Evolutionary conservation across 1,140 invertebrate species (phyloP).

Genomic region (Argopecten irradians): DNA sequence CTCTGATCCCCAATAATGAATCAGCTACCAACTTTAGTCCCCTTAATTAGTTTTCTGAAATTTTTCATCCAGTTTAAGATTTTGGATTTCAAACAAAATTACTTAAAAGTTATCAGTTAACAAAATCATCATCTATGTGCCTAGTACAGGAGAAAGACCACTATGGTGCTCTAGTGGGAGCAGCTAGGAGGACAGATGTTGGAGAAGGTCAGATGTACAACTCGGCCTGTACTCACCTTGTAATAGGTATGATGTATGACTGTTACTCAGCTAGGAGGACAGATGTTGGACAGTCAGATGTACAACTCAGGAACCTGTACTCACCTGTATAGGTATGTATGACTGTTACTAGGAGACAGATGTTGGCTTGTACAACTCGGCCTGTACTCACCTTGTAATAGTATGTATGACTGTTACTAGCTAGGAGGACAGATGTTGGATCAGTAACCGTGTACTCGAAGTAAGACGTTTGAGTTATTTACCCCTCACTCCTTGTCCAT

Average conservation of each 20-base stretch:
- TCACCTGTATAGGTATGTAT: not conserved
- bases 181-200: slow-evolving; percentile 84
- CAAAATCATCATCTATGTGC: not conserved
- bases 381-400: not conserved
- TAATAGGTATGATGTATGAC: slow-evolving; percentile 79
- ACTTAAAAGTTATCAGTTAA: not conserved
- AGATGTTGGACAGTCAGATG: not conserved
- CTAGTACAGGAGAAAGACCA: slow-evolving; percentile 71
- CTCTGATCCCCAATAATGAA: not conserved
- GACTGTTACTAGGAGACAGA: no score
- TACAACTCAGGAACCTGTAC: not conserved
- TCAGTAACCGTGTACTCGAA: not conserved
- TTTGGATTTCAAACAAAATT: not conserved
- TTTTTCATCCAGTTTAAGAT: not conserved
- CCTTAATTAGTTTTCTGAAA: not conserved
- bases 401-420: not conserved
- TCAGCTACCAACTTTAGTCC: not conserved
- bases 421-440: no score
- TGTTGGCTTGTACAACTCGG: no score
- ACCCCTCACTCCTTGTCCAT: not conserved
- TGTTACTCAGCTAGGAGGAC: not conserved
- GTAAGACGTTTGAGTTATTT: not conserved
- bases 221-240: slow-evolving; percentile 84
- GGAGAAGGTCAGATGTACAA: slow-evolving; percentile 82
- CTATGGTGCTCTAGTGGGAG: slow-evolving; percentile 80